These are phyloP conservation scores for Phoenicopterus ruber DNA, from an alignment of 2,113 vertebrate species.

Conservation along the genomic window DNA sequence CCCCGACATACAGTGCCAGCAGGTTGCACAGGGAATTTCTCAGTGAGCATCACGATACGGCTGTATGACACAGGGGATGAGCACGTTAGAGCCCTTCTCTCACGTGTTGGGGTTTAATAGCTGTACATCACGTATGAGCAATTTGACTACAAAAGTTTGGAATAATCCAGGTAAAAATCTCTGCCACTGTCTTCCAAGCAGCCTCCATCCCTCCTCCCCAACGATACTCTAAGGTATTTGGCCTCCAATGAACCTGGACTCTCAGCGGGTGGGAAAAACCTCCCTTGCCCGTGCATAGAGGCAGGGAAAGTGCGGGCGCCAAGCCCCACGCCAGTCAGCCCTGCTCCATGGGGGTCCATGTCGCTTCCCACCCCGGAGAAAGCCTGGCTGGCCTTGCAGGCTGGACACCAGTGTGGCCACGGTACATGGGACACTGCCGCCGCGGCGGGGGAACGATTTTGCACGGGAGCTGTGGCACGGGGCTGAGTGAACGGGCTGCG, in stretches of 20 bases:
- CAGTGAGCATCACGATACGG: accelerated
- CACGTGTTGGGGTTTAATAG: not conserved
- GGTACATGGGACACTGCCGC: accelerated
- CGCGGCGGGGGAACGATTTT: not conserved
- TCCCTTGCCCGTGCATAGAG: not conserved
- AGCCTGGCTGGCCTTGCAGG: not conserved
- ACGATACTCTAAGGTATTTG: not conserved
- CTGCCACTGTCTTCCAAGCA: accelerated
- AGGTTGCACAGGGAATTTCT: not conserved
- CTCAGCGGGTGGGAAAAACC: not conserved
- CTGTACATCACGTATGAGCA: not conserved
- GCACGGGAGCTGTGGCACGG: not conserved
- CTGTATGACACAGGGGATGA: not conserved
- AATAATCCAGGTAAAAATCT: not conserved
- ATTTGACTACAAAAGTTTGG: not conserved
- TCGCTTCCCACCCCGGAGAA: not conserved
- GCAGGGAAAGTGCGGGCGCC: not conserved
- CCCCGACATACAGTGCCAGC: not conserved
- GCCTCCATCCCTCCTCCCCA: not conserved
- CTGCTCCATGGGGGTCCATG: accelerated
- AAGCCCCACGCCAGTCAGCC: accelerated
- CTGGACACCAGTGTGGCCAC: not conserved
- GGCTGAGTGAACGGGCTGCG: not conserved
- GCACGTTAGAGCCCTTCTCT: not conserved
- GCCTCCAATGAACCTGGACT: not conserved